A percentile compares a stretch with the other conserved stretches of the same genome.
Conservation (phyloP, 64 coral and sea anemone genomes). For the Actinia tenebrosa region DNA sequence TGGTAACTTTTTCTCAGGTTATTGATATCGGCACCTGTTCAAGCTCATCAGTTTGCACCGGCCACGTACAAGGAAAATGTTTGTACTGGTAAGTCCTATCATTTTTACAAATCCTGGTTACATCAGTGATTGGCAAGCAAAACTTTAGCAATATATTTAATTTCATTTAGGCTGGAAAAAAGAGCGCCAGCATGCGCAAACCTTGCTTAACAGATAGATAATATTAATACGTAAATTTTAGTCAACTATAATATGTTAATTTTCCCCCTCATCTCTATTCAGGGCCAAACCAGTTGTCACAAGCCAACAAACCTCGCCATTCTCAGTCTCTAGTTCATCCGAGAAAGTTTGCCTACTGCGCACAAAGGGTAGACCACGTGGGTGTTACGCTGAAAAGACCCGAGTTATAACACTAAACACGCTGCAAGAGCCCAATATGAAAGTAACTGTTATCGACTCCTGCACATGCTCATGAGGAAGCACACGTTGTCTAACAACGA, state of each 20-base stretch:
- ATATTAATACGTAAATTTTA: no score
- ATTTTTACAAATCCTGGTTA: no score
- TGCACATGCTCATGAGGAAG: background rate
- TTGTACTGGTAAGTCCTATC: background rate
- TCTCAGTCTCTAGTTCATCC: background rate
- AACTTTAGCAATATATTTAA: no score
- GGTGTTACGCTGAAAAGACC: background rate
- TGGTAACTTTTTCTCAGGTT: background rate
- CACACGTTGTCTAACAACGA: background rate
- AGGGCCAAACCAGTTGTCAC: background rate
- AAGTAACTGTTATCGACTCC: background rate
- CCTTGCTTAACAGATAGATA: no score
- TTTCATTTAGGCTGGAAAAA: no score
- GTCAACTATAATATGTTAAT: background rate
- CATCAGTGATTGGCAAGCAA: no score
- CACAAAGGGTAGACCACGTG: background rate
- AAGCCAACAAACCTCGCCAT: background rate
- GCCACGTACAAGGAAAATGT: background rate
- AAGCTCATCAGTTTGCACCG: background rate
- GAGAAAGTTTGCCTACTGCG: background rate
- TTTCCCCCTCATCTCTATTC: background rate
- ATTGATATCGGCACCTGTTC: slow-evolving; percentile 5
- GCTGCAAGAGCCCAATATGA: background rate
- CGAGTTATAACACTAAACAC: background rate
- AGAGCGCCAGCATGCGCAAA: no score